Conservation (phyloP, 1,140 invertebrate genomes). For the Latrodectus geometricus region DNA sequence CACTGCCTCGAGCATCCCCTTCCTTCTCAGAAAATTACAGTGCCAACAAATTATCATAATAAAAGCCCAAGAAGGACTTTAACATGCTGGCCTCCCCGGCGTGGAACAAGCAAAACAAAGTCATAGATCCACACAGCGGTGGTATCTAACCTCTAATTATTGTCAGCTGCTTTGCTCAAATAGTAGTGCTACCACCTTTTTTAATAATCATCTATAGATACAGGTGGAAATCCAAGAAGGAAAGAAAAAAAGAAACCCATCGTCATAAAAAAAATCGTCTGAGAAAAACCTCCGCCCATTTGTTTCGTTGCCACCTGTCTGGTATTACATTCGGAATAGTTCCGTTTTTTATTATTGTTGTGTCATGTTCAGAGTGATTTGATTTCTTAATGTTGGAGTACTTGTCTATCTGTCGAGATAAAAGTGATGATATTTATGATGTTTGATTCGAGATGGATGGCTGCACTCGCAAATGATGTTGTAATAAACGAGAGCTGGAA, state of each 20-base stretch:
- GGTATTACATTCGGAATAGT: neutral
- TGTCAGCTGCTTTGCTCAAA: slow-evolving; percentile 49
- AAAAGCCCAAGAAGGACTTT: slow-evolving; percentile 9
- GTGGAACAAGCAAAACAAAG: slow-evolving; percentile 4
- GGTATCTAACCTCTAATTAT: slow-evolving; percentile 23
- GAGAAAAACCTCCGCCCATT: slow-evolving; percentile 26
- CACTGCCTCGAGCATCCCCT: neutral
- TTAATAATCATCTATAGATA: slow-evolving; percentile 38
- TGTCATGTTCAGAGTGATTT: slow-evolving; percentile 23
- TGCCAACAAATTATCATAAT: slow-evolving; percentile 52
- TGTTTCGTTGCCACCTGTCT: slow-evolving; percentile 31
- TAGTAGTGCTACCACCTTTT: slow-evolving; percentile 45
- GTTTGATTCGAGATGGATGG: neutral
- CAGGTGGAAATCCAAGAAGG: slow-evolving; percentile 4
- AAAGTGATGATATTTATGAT: slow-evolving; percentile 8
- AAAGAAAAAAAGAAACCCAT: slow-evolving; percentile 4
- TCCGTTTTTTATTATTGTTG: neutral
- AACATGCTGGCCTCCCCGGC: neutral
- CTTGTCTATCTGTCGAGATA: slow-evolving; percentile 22
- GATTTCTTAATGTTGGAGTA: slow-evolving; percentile 49
- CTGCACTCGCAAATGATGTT: neutral
- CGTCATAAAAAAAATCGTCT: slow-evolving; percentile 11
- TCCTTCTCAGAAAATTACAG: neutral
- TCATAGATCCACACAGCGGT: neutral
- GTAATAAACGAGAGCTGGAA: too few relatives aligned